Evolutionary conservation across 2,113 vertebrate genomes (phyloP).

Genomic region (Dipodomys stephensi): DNA sequence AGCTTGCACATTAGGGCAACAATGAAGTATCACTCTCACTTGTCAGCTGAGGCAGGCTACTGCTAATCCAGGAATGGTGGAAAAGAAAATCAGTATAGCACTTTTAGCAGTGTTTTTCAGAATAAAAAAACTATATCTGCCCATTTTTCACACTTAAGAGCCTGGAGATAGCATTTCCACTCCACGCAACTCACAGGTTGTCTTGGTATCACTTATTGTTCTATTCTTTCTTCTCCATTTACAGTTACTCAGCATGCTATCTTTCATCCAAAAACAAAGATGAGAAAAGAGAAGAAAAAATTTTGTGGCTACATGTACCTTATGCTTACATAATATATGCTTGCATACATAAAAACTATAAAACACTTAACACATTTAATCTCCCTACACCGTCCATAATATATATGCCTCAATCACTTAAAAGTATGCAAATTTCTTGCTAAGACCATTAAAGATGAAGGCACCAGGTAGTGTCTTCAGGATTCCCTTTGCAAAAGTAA

Average conservation of each 20-base stretch:
- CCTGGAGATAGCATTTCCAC: neutral
- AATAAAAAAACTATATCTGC: neutral
- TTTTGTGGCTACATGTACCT: neutral
- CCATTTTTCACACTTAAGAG: neutral
- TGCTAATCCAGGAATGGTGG: too few relatives aligned
- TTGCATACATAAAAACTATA: neutral
- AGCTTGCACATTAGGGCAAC: too few relatives aligned
- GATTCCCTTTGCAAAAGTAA: neutral
- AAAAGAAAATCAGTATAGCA: too few relatives aligned
- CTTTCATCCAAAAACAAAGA: conserved; percentile 17
- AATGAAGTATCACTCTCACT: too few relatives aligned
- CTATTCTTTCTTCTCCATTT: neutral
- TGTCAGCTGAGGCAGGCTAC: too few relatives aligned
- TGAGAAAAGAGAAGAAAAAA: neutral
- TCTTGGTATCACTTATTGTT: neutral
- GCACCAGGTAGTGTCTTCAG: neutral
- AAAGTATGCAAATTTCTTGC: neutral
- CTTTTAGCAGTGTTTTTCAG: too few relatives aligned
- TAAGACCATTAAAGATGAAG: conserved; percentile 3
- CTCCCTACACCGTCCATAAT: neutral
- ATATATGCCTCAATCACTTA: neutral
- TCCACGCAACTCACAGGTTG: neutral
- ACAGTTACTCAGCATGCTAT: neutral
- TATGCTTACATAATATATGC: neutral
- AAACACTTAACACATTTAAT: neutral